Base-by-base conservation (phyloP, 2,888 invertebrate species). In the Mycogona germanica region DNA sequence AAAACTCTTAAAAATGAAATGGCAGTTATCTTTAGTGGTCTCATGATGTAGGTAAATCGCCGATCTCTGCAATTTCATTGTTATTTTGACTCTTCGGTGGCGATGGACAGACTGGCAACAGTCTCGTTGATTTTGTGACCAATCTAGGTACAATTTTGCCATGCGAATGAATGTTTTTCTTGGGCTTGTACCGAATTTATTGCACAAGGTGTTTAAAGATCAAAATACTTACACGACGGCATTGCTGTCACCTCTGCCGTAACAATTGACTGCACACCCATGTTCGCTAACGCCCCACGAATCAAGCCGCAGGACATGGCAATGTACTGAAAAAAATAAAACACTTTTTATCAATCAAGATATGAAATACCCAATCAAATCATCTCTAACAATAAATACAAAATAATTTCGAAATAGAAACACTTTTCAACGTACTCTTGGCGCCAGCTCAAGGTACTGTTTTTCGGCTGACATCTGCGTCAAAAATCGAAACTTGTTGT, bases 301-400 rank as follows among this genome's bases (percentile, higher is more conserved):
- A 98, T 81, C 60, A 97, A 74, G 3, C 97, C 97, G 73, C 96
- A 96, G 1, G 97, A 93, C 67, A 93, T 93, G 2, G 95, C 89
- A 52, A 96, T 81, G 74, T 84, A 87, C 79, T 82, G 72, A 55
- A 75, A 76, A 59, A 56, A 56, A 60, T 56, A 41, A 32, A 32
- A 32, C 9, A 12, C 9, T 9, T 9, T 32, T 32, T 32, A 32
- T n/a, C 35, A n/a, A n/a, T n/a, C n/a, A n/a, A n/a, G n/a, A n/a
- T n/a, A n/a, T n/a, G n/a, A n/a, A n/a, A n/a, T n/a, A n/a, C n/a
- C n/a, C n/a, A n/a, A n/a, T n/a, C n/a, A n/a, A n/a, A n/a, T n/a
- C n/a, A n/a, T n/a, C 35, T 32, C n/a, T 32, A 32, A 9, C 35
- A 17, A 40, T 6, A 40, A 40, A 40, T 23, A 40, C 2, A n/a